Percentiles rank a stretch among this genome's conserved stretches.
These are phyloP conservation scores for Cyanoliseus patagonus DNA, from an alignment of 2,113 vertebrate species.

Conservation along the genomic window DNA sequence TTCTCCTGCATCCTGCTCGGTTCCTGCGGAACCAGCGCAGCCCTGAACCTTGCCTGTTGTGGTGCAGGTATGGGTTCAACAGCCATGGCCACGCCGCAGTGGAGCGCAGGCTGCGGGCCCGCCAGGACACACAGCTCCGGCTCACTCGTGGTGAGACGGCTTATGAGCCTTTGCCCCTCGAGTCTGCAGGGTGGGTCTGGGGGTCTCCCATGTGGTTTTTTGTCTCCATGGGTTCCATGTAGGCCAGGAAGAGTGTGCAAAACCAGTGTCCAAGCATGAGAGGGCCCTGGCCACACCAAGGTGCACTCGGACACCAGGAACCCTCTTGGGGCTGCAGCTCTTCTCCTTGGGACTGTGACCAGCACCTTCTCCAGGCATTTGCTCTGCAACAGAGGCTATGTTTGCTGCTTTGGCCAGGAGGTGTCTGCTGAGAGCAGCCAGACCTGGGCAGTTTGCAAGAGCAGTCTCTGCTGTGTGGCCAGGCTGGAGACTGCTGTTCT, in stretches of 20 bases:
- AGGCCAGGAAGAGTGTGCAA: neutral
- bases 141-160: constrained; percentile 79
- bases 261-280: neutral
- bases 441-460: neutral
- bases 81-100: constrained; percentile 84
- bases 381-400: neutral
- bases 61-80: constrained; percentile 94
- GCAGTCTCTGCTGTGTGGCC: neutral
- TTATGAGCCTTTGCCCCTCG: neutral
- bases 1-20: no score
- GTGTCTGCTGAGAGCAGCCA: neutral
- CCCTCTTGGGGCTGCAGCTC: neutral
- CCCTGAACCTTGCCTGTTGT: neutral
- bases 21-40: neutral
- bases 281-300: no score
- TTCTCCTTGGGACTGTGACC: neutral
- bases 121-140: constrained; percentile 75
- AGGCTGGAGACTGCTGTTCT: neutral
- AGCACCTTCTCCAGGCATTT: neutral
- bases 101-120: constrained; percentile 79
- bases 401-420: neutral
- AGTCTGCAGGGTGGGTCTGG: neutral
- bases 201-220: neutral
- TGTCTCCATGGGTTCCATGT: neutral
- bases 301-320: neutral